Conservation (phyloP, 1,140 invertebrate species). For the Eubasilissa regina region DNA sequence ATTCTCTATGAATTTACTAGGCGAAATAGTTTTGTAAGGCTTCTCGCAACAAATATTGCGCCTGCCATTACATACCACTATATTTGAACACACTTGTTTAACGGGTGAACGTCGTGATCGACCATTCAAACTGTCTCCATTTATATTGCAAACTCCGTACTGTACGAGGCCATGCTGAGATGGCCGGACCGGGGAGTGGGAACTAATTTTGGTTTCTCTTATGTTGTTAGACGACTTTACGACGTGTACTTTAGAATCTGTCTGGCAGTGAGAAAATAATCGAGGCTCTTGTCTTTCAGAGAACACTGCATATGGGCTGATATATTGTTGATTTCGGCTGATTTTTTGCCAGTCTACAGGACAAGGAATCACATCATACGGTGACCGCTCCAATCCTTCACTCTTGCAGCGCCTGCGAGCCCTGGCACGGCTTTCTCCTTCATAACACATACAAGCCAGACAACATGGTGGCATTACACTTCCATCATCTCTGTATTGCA, state of each 20-base stretch:
- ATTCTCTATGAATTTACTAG: constrained; percentile 54
- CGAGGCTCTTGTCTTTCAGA: constrained; percentile 29
- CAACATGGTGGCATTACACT: constrained; percentile 38
- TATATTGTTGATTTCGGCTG: constrained; percentile 23
- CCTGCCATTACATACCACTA: constrained; percentile 24
- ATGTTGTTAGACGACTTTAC: constrained; percentile 32
- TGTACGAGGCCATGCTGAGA: constrained; percentile 17
- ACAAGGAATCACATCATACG: constrained; percentile 20
- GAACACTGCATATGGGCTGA: constrained; percentile 9
- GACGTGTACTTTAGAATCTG: constrained; percentile 14
- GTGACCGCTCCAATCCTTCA: constrained; percentile 50
- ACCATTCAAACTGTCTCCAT: constrained; percentile 21
- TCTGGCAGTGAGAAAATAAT: constrained; percentile 39
- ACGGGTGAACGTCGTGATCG: constrained; percentile 17
- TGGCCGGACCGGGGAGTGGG: background rate
- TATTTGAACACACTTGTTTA: constrained; percentile 24
- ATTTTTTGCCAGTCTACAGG: constrained; percentile 26
- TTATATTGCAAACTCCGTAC: constrained; percentile 32
- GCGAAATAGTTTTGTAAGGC: constrained; percentile 11
- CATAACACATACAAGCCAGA: constrained; percentile 47
- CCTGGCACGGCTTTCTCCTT: constrained; percentile 16
- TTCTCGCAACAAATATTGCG: constrained; percentile 7
- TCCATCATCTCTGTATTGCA: constrained; percentile 27
- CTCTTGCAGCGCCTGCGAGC: constrained; percentile 51
- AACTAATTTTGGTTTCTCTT: constrained; percentile 32